Evolutionary conservation across 2,797 vertebrate species (phyloP).

Genomic region (Geotrypetes seraphini): DNA sequence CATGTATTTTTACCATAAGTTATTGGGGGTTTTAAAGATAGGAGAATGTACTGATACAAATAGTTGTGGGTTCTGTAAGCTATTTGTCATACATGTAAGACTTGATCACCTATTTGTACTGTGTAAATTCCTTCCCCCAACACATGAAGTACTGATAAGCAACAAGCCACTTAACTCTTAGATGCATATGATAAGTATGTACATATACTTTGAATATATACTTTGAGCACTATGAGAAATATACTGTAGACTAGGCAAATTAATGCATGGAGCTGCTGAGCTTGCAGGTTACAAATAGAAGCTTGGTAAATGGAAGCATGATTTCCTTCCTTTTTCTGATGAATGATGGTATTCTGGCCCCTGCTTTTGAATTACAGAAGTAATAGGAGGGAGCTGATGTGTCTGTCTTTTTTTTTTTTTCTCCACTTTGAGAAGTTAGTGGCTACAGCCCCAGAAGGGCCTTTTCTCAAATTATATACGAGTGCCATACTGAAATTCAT

Average conservation of each 20-base stretch:
- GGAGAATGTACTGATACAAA: background rate
- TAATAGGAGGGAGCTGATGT: too few relatives aligned
- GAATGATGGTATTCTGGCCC: too few relatives aligned
- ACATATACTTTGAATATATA: slow-evolving; percentile 48
- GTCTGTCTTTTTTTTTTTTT: too few relatives aligned
- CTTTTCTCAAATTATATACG: too few relatives aligned
- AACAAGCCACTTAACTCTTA: slow-evolving; percentile 18
- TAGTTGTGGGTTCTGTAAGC: too few relatives aligned
- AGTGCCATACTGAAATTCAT: too few relatives aligned
- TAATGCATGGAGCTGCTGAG: background rate
- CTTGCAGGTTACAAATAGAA: background rate
- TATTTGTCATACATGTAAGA: too few relatives aligned
- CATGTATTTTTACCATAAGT: slow-evolving; percentile 53
- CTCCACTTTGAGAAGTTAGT: too few relatives aligned
- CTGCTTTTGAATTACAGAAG: too few relatives aligned
- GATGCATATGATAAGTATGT: slow-evolving; percentile 44
- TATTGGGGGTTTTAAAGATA: slow-evolving; percentile 42
- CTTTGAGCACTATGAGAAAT: slow-evolving; percentile 37
- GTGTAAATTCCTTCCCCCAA: too few relatives aligned
- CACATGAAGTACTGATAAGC: background rate
- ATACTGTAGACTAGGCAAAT: background rate
- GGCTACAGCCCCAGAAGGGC: too few relatives aligned
- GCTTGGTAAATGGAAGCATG: slow-evolving; percentile 10
- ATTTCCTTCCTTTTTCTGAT: slow-evolving; percentile 6
- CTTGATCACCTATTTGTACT: too few relatives aligned